phyloP scores from a whole-genome alignment of 1,140 invertebrate species.

The Heliconius himera region DNA sequence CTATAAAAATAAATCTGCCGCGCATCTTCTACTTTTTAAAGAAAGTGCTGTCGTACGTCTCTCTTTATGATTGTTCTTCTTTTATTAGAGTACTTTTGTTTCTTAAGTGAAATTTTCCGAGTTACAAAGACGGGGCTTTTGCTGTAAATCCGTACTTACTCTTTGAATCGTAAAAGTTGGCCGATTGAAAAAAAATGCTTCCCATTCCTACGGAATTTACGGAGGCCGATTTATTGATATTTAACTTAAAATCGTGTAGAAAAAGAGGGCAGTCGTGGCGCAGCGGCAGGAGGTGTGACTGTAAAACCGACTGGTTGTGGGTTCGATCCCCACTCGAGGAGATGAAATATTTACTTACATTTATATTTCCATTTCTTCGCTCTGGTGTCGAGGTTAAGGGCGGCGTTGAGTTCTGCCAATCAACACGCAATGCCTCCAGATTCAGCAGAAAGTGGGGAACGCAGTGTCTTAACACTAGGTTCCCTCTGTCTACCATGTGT shows the following conservation, averaged over 20 bases:
- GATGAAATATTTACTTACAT: too few relatives aligned
- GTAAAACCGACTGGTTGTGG: too few relatives aligned
- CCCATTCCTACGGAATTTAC: conserved; percentile 24
- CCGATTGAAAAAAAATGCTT: conserved; percentile 70
- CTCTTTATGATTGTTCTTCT: conserved; percentile 80
- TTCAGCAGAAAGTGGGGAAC: too few relatives aligned
- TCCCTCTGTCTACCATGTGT: too few relatives aligned
- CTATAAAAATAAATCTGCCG: conserved; percentile 45
- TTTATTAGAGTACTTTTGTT: conserved; percentile 80
- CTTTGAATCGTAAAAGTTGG: conserved; percentile 70
- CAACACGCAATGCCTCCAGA: too few relatives aligned
- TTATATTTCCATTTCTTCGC: too few relatives aligned
- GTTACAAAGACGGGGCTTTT: conserved; percentile 66
- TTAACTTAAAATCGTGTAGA: not conserved
- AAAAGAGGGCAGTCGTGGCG: too few relatives aligned
- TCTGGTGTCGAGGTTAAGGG: too few relatives aligned
- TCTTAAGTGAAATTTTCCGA: conserved; percentile 76
- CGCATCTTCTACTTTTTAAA: conserved; percentile 54
- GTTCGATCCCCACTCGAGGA: too few relatives aligned
- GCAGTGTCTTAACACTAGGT: too few relatives aligned
- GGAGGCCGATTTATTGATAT: not conserved
- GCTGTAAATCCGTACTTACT: conserved; percentile 73
- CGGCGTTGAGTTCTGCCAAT: too few relatives aligned
- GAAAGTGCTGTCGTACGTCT: conserved; percentile 65
- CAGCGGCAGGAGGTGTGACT: too few relatives aligned